Evolutionary conservation across 2,113 vertebrate species (phyloP).

Genomic region (Agapornis roseicollis): DNA sequence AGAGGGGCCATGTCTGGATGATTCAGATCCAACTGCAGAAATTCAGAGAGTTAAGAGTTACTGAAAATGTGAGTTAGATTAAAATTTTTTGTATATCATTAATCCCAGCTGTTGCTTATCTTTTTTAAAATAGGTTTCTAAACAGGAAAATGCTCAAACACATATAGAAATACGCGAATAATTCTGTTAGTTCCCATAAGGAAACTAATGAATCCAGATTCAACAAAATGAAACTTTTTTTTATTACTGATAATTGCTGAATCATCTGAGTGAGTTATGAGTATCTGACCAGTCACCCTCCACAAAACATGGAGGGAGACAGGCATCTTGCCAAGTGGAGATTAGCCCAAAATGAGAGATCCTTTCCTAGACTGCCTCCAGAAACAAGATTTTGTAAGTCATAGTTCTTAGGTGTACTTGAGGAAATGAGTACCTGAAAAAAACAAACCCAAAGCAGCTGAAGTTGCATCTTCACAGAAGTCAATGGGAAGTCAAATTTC

Average conservation of each 20-base stretch:
- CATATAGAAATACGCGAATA: not conserved
- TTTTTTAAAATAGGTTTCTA: not conserved
- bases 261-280: not conserved
- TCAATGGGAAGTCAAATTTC: not conserved
- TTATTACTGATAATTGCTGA: not conserved
- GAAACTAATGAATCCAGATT: not conserved
- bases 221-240: not conserved
- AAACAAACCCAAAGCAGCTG: not conserved
- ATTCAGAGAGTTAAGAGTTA: not conserved
- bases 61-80: not conserved
- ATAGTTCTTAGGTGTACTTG: not conserved
- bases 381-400: not conserved
- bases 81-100: not conserved
- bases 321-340: not conserved
- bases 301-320: not conserved
- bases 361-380: not conserved
- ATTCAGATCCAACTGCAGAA: not conserved
- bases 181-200: not conserved
- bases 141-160: not conserved
- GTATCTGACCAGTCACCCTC: not conserved
- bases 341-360: not conserved
- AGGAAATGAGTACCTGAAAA: not conserved
- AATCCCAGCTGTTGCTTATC: not conserved
- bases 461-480: not conserved
- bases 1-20: not conserved